Conservation (phyloP, 1,140 invertebrate genomes). For the Leptopilina clavipes region DNA sequence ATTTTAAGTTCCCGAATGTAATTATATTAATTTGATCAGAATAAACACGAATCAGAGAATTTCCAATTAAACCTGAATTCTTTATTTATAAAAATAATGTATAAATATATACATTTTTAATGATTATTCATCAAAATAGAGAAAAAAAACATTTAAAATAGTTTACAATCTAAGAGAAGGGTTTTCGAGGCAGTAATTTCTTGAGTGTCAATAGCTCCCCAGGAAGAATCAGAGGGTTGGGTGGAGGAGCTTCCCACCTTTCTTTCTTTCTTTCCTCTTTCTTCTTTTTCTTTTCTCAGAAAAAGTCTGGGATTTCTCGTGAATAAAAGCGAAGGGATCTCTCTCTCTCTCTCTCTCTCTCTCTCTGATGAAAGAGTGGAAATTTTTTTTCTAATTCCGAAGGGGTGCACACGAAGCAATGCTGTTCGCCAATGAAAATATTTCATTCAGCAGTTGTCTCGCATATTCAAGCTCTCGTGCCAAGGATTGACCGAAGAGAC, state of each 20-base stretch:
- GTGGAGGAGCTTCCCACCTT: background rate
- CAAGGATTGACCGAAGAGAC: slow-evolving; percentile 64
- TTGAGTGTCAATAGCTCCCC: slow-evolving; percentile 3
- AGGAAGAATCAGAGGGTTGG: background rate
- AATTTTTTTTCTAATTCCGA: slow-evolving; percentile 21
- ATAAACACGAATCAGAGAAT: too few relatives aligned
- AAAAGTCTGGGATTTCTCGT: slow-evolving; percentile 8
- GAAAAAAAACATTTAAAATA: too few relatives aligned
- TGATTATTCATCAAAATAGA: too few relatives aligned
- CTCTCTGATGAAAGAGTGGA: slow-evolving; percentile 35
- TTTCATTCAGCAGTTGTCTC: slow-evolving; percentile 60
- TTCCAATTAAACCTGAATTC: too few relatives aligned
- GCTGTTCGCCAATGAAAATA: slow-evolving; percentile 51
- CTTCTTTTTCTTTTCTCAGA: background rate
- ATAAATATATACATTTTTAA: too few relatives aligned
- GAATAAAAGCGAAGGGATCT: slow-evolving; percentile 32
- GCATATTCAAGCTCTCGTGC: slow-evolving; percentile 48
- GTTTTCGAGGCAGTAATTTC: background rate
- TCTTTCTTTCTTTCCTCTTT: background rate
- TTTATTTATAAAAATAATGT: too few relatives aligned
- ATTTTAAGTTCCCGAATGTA: too few relatives aligned
- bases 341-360: too few relatives aligned
- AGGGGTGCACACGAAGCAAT: slow-evolving; percentile 17
- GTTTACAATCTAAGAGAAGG: background rate
- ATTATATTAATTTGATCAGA: too few relatives aligned